Evolutionary conservation across 35 echinoderm and acorn worm genomes (phyloP).

Genomic region (Strongylocentrotus purpuratus): DNA sequence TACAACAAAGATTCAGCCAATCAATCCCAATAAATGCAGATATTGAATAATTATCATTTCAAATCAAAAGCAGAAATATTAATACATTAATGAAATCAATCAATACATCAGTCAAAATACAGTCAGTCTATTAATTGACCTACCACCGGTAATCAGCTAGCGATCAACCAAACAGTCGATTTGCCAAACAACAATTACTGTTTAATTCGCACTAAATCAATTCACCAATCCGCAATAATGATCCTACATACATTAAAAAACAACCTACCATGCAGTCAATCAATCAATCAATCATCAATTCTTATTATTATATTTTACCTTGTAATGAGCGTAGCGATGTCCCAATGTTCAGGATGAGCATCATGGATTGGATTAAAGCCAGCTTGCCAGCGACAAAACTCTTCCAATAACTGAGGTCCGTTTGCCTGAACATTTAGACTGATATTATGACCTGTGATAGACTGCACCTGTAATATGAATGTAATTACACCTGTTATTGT

Average conservation of each 20-base stretch:
- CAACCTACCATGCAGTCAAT: background rate
- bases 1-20: too few species aligned
- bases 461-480: background rate
- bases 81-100: too few species aligned
- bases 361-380: conserved; percentile 67
- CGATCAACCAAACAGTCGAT: too few species aligned
- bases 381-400: conserved; percentile 80
- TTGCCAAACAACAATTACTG: too few species aligned
- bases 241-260: background rate
- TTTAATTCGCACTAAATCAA: too few species aligned
- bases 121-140: too few species aligned
- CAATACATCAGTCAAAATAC: too few species aligned
- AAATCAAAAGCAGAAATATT: too few species aligned
- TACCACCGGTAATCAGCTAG: too few species aligned
- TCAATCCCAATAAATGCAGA: too few species aligned
- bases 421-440: conserved; percentile 5
- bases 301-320: conserved; percentile 43
- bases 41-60: too few species aligned
- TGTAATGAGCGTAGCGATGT: conserved; percentile 78
- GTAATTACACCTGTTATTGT: background rate
- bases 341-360: conserved; percentile 78
- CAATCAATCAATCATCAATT: background rate
- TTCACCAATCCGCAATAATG: too few species aligned
- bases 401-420: conserved; percentile 54
- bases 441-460: conserved; percentile 23